phyloP scores from a whole-genome alignment of 2,797 vertebrate species.

The Zenarchopterus dispar region DNA sequence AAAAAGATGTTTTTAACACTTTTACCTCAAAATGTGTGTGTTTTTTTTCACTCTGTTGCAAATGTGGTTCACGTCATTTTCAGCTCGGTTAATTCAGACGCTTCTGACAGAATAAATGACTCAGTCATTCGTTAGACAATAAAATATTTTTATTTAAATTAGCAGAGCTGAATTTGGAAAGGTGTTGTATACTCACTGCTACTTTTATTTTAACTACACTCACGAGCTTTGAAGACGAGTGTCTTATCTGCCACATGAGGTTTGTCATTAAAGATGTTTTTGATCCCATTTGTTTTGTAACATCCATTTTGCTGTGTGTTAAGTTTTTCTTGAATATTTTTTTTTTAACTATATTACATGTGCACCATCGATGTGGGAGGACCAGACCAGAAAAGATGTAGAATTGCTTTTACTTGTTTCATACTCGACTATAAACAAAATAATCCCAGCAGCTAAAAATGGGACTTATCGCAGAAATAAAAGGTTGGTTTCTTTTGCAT shows the following conservation, averaged over 20 bases:
- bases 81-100: constrained; percentile 22
- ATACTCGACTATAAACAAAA: constrained; percentile 23
- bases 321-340: constrained; percentile 31
- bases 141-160: not conserved
- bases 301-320: constrained; percentile 35
- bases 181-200: constrained; percentile 37
- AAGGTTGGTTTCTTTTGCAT: constrained; percentile 62
- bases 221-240: constrained; percentile 28
- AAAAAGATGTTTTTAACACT: constrained; percentile 37
- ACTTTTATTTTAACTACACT: constrained; percentile 45
- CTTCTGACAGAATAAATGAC: not conserved
- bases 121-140: not conserved
- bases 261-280: constrained; percentile 20
- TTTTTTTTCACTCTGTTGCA: constrained; percentile 4
- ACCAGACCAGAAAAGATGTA: constrained; percentile 27
- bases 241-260: constrained; percentile 56
- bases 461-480: constrained; percentile 70
- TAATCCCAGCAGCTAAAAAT: constrained; percentile 39
- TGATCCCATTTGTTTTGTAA: constrained; percentile 26
- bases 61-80: not conserved
- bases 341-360: not conserved
- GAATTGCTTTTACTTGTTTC: constrained; percentile 34
- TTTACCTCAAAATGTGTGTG: constrained; percentile 46
- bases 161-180: constrained; percentile 30
- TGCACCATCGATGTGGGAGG: constrained; percentile 1